These are phyloP conservation scores for Picathartes gymnocephalus DNA, from an alignment of 2,113 vertebrate species.

Conservation along the genomic window DNA sequence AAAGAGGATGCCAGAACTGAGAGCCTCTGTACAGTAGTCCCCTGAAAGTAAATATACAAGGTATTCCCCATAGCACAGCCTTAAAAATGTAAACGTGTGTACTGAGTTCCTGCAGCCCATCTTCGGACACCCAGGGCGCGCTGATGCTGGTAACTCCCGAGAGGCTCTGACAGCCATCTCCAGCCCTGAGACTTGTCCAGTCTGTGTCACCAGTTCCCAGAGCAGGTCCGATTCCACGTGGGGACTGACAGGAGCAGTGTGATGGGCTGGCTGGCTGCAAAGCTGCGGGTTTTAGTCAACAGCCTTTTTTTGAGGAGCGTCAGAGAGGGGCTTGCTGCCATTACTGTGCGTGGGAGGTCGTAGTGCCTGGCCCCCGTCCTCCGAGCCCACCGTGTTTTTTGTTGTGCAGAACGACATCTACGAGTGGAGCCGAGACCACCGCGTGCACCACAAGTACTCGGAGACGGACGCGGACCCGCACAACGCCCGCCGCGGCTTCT, in stretches of 20 bases:
- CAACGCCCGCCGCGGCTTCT: slow-evolving; percentile 73
- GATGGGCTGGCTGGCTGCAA: background rate
- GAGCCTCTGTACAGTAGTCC: background rate
- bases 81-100: background rate
- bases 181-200: background rate
- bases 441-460: slow-evolving; percentile 80
- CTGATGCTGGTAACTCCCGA: background rate
- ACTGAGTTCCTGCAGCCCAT: background rate
- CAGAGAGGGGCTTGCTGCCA: background rate
- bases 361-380: background rate
- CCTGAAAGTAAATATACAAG: background rate
- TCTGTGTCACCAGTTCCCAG: background rate
- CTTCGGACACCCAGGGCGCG: background rate
- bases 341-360: background rate
- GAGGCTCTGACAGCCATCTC: background rate
- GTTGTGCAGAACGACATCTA: slow-evolving; percentile 76
- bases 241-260: background rate
- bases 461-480: slow-evolving; percentile 76
- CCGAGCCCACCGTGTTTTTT: background rate
- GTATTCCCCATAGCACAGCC: background rate
- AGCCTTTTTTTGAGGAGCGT: background rate
- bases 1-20: background rate
- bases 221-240: background rate
- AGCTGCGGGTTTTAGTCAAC: background rate
- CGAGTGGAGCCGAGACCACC: slow-evolving; percentile 74